These are phyloP conservation scores for Parnassius apollo DNA, from an alignment of 2,888 invertebrate species.

Conservation along the genomic window DNA sequence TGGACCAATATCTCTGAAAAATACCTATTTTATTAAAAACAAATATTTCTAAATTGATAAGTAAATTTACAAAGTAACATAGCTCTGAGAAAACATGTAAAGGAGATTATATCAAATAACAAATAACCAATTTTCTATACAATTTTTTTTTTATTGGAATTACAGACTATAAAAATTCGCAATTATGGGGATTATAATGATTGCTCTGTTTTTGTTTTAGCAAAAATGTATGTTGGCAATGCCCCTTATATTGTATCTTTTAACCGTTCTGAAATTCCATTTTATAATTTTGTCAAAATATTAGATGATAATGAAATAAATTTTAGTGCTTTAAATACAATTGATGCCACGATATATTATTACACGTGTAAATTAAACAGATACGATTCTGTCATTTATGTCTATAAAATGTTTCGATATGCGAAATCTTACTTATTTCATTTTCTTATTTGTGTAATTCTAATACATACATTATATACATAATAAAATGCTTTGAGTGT, in stretches of 20 bases:
- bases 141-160: neutral
- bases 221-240: slow-evolving; percentile 35
- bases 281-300: neutral
- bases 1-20: neutral
- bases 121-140: neutral
- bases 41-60: neutral
- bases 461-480: neutral
- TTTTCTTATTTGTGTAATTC: neutral
- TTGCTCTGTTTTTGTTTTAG: slow-evolving; percentile 34
- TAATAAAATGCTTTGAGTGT: too few relatives aligned
- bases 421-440: too few relatives aligned
- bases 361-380: too few relatives aligned
- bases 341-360: too few relatives aligned
- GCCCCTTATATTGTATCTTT: slow-evolving; percentile 8
- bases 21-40: neutral
- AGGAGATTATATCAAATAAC: slow-evolving; percentile 8
- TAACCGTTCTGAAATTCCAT: slow-evolving; percentile 1
- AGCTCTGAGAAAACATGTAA: neutral
- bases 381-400: too few relatives aligned
- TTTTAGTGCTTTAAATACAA: too few relatives aligned
- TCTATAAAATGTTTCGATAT: too few relatives aligned
- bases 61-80: neutral
- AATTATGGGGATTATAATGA: neutral
- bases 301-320: too few relatives aligned
- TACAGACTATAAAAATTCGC: slow-evolving; percentile 3